These are phyloP conservation scores for Anastrepha ludens DNA, from an alignment of 1,140 invertebrate species.

Conservation along the genomic window DNA sequence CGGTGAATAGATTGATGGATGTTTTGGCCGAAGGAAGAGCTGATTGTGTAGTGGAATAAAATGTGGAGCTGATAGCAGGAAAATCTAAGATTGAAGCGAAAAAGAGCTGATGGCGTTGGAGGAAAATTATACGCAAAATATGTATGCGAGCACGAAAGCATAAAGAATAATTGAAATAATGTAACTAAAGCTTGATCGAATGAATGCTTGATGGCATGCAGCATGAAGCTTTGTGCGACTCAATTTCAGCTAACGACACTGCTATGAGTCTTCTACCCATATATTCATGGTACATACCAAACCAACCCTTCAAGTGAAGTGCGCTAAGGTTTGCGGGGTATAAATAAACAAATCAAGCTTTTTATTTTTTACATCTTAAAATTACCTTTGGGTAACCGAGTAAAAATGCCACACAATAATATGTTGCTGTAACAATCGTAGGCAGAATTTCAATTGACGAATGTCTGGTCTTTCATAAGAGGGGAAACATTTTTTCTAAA, in stretches of 20 bases:
- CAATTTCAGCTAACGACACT: no score
- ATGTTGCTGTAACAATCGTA: background rate
- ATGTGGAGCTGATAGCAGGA: background rate
- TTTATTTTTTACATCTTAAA: no score
- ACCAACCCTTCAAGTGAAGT: no score
- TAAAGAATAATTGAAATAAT: background rate
- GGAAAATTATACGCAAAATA: background rate
- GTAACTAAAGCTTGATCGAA: conserved; percentile 5
- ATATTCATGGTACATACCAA: no score
- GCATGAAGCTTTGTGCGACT: no score
- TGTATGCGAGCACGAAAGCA: background rate
- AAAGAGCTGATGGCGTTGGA: background rate
- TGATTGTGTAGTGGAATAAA: background rate
- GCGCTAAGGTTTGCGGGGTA: no score
- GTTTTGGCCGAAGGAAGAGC: background rate
- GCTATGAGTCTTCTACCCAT: no score
- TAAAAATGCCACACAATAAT: background rate
- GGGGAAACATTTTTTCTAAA: no score
- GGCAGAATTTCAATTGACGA: no score
- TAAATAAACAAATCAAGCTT: no score
- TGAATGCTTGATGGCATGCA: background rate
- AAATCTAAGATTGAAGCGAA: background rate
- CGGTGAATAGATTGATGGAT: conserved; percentile 22
- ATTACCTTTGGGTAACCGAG: no score
- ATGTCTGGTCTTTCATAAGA: no score